Base-by-base conservation (phyloP, 2,797 vertebrate species). In the Thaleichthys pacificus region DNA sequence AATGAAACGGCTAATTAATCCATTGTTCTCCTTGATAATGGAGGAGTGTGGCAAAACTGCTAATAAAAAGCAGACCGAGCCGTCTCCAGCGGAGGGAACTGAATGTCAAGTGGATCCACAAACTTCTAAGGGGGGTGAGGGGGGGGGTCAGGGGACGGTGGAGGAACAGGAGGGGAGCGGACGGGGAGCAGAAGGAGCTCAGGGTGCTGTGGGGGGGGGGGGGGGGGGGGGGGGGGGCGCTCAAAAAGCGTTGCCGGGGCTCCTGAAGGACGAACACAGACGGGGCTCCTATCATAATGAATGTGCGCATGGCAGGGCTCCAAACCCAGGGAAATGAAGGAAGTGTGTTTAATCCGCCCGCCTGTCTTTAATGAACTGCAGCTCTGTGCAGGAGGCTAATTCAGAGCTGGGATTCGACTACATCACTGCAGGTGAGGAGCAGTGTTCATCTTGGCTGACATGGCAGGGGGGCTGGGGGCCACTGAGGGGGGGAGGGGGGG, bases 261-360 rank as follows among this genome's bases (percentile, higher is more conserved):
- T 85, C 86, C 87, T 88, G 87, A 89, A 91, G 89, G 90, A 92
- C 86, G 90, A 91, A 90, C 88, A 84, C 91, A 92, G 88, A 92
- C 90, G 88, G 92, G 90, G 91, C 88, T 79, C 79, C 84, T 85
- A 89, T 91, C 89, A 91, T 93, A 92, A 93, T 93, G 92, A 92
- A 92, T 89, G 88, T 88, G 87, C 82, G 77, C 84, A 83, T 93
- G 93, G 92, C 90, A 86, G 85, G 74, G 82, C 85, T 92, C 92
- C 91, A 93, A 90, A 89, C 84, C 84, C 84, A 82, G 85, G 80
- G 82, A 89, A 89, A 91, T 86, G 88, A 90, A 87, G 79, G 84
- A 85, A 85, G 87, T 85, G 85, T 79, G 88, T 92, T 91, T 92
- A 89, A 93, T 93, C 91, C 90, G 80, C 79, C 78, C 76, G 87